Evolutionary conservation across 1,140 invertebrate genomes (phyloP), one percentile per base, ranked within the genome.

Genomic region (Drosophila ficusphila): DNA sequence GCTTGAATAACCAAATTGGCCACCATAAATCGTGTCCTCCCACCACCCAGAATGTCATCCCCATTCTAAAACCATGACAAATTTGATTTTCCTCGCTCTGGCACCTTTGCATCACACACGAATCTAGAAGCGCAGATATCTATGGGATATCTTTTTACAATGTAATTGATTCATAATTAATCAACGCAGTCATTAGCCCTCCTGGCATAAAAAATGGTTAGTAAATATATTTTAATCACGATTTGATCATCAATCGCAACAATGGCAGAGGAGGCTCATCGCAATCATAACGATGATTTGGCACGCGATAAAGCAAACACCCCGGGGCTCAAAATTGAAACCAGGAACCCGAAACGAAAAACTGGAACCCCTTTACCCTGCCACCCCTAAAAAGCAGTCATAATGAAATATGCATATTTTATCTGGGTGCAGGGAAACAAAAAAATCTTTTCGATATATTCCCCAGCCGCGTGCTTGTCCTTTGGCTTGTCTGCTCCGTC

Each of bases 131-230:
- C n/a, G 48, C n/a, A 39, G 23, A 38, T n/a, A n/a, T 60, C 21
- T 6, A 12, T 6, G 6, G 31, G 25, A 36, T 42, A 56, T 47
- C 48, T 76, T 86, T 85, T 88, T 75, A 75, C 77, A 88, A 57
- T 78, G 82, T 88, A 88, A 88, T 88, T 88, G 82, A 88, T 88
- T 82, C 77, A 88, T 82, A 88, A 88, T 88, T 88, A 88, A 89
- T 88, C 83, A 88, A 67, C 74, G 56, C 49, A 89, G 67, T 78
- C 83, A 86, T 86, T 86, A 86, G 73, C 53, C 53, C 18, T n/a
- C 9, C 47, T 31, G 16, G 18, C 23, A 71, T 53, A 75, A 79
- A 79, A 73, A 41, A 44, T n/a, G 49, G 36, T 38, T 38, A 42
- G 53, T 49, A 76, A 78, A 90, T 79, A 86, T 83, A 79, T 88